A percentile compares a stretch with the other conserved stretches of the same genome.
phyloP scores from a whole-genome alignment of 2,888 invertebrate species.

The Drosophila neoperkinsi region DNA sequence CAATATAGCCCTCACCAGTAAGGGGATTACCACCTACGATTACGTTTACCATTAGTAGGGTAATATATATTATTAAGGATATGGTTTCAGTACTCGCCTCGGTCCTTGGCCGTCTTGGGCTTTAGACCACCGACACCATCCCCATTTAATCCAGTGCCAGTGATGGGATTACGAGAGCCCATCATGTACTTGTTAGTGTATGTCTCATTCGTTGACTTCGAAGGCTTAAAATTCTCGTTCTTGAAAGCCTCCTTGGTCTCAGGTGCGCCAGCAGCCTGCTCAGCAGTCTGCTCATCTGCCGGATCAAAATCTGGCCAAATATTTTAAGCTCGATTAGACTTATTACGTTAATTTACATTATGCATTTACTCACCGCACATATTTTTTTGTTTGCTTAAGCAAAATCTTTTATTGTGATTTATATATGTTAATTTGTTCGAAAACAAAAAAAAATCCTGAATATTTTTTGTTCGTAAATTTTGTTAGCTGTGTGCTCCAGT shows the following conservation, averaged over 20 bases:
- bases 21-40: constrained; percentile 43
- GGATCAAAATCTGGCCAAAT: not conserved
- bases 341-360: no score
- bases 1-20: constrained; percentile 44
- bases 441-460: not conserved
- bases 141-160: constrained; percentile 47
- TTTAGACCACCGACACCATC: constrained; percentile 50
- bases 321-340: not conserved
- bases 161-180: constrained; percentile 40
- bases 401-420: not conserved
- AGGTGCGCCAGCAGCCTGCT: not conserved
- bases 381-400: not conserved
- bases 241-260: not conserved
- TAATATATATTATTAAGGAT: not conserved
- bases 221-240: not conserved
- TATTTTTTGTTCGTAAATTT: constrained; percentile 1
- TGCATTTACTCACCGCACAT: not conserved
- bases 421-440: not conserved
- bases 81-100: constrained; percentile 20
- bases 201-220: not conserved
- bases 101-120: constrained; percentile 38
- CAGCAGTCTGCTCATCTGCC: not conserved
- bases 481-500: constrained; percentile 1
- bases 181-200: constrained; percentile 3
- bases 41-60: no score